These are phyloP conservation scores for Hemiprocne comata DNA, from an alignment of 2,113 vertebrate species.

Conservation along the genomic window DNA sequence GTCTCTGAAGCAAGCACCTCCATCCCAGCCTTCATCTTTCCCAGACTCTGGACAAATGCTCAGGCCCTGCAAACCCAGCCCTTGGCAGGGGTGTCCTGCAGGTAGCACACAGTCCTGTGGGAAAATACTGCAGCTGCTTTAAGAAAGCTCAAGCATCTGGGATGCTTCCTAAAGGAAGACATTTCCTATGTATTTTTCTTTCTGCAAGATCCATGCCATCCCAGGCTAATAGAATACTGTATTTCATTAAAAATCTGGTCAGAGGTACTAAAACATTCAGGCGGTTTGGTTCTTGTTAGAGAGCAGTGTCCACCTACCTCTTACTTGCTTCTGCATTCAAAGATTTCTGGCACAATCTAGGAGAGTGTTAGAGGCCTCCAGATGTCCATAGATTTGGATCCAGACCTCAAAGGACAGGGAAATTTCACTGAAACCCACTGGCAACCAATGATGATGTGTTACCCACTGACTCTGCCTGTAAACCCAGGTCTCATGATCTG, in stretches of 20 bases:
- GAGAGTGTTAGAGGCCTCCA: background rate
- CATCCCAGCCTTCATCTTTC: background rate
- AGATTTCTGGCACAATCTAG: background rate
- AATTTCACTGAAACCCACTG: background rate
- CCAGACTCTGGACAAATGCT: background rate
- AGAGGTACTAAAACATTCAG: background rate
- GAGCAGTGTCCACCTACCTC: background rate
- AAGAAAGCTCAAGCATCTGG: background rate
- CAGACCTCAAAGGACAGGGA: background rate
- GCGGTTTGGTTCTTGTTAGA: background rate
- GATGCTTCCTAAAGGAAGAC: background rate
- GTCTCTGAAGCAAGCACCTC: background rate
- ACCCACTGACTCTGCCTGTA: background rate
- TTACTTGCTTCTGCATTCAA: background rate
- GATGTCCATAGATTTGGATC: background rate
- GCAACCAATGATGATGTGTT: background rate
- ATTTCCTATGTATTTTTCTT: background rate
- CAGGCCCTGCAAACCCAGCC: background rate
- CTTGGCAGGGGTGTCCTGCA: background rate
- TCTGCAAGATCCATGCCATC: background rate
- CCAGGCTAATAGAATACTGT: background rate
- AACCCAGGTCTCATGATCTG: background rate
- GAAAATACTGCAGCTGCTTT: background rate
- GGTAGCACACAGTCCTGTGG: background rate
- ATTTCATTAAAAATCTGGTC: background rate